Evolutionary conservation across 2,797 vertebrate genomes (phyloP).

Genomic region (Thamnophis elegans): DNA sequence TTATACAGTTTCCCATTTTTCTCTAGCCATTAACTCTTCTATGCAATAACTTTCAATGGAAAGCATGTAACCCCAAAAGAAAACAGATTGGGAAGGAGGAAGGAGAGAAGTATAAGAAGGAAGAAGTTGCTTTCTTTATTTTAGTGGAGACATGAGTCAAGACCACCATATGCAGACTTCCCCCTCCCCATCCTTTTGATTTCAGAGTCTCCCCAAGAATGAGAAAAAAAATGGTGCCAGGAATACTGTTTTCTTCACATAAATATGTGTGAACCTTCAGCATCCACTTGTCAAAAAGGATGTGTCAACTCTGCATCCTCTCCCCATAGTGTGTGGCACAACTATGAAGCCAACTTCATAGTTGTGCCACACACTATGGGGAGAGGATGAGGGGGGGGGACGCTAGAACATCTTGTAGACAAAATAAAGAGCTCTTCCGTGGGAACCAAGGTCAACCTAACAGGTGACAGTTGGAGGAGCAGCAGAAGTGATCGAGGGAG

Average conservation of each 20-base stretch:
- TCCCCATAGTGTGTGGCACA: too few species aligned
- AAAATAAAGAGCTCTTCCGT: too few species aligned
- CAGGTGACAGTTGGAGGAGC: too few species aligned
- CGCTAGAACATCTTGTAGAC: too few species aligned
- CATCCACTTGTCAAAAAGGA: background rate
- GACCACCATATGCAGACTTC: background rate
- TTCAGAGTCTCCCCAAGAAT: background rate
- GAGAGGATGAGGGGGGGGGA: too few species aligned
- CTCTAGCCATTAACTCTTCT: background rate
- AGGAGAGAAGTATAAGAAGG: background rate
- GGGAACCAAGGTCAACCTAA: too few species aligned
- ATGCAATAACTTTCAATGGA: background rate
- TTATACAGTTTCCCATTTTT: too few species aligned
- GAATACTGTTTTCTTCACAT: background rate
- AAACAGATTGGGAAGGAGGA: background rate
- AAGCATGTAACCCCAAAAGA: background rate
- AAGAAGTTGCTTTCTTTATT: background rate
- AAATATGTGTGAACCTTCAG: background rate
- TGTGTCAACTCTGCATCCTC: too few species aligned
- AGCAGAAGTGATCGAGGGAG: too few species aligned
- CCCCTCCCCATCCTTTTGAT: background rate
- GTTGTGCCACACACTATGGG: too few species aligned
- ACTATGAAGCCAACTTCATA: too few species aligned
- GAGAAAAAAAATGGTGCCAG: background rate
- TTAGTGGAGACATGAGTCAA: background rate